A percentile compares a stretch with the other conserved stretches of the same genome.
Evolutionary conservation across 2,113 vertebrate species (phyloP).

Genomic region (Neogale vison): DNA sequence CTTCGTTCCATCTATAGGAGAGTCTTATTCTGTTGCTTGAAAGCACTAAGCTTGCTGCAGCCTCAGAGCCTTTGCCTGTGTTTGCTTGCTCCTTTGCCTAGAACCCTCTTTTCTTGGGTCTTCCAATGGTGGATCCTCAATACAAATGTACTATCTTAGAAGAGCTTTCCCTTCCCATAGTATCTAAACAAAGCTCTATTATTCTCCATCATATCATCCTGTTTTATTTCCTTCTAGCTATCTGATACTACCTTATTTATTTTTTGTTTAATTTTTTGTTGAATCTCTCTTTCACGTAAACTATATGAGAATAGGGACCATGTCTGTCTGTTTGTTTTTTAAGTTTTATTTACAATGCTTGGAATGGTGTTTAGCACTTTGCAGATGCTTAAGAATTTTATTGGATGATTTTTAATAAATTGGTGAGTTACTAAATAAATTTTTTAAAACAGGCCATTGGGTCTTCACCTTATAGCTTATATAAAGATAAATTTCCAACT

Average conservation of each 20-base stretch:
- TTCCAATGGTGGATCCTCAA: not conserved
- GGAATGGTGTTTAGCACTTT: not conserved
- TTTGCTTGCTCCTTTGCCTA: not conserved
- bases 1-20: not conserved
- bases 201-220: not conserved
- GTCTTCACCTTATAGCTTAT: not conserved
- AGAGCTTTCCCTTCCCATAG: not conserved
- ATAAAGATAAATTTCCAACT: not conserved
- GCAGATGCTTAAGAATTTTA: not conserved
- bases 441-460: not conserved
- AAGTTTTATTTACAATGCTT: not conserved
- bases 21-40: not conserved
- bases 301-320: not conserved
- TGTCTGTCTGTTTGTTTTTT: not conserved
- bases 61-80: not conserved
- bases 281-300: not conserved
- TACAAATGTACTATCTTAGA: not conserved
- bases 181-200: not conserved
- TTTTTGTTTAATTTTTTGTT: not conserved
- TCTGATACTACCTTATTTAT: not conserved
- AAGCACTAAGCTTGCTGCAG: not conserved
- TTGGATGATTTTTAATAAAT: not conserved
- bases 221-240: not conserved
- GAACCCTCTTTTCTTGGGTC: not conserved
- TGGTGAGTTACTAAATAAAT: not conserved